These are phyloP conservation scores for Drosophila demipolita DNA, from an alignment of 2,888 invertebrate species.

Conservation along the genomic window DNA sequence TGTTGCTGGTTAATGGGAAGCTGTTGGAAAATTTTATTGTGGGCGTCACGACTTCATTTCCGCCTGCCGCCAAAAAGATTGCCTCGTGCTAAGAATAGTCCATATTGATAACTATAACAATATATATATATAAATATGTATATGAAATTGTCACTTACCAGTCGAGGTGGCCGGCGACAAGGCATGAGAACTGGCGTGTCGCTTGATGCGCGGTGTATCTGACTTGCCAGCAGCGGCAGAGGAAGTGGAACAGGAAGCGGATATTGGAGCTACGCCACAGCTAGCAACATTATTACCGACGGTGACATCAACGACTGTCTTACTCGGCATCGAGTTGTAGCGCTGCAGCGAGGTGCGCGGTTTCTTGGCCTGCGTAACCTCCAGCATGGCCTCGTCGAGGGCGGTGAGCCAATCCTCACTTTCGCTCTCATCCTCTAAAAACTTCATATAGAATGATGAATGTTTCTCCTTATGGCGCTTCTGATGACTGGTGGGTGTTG, in stretches of 20 bases:
- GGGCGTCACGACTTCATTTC: slow-evolving; percentile 49
- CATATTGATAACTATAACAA: background rate
- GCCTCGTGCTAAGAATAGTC: slow-evolving; percentile 53
- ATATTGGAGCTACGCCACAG: slow-evolving; percentile 7
- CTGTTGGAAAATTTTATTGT: slow-evolving; percentile 23
- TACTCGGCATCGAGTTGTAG: slow-evolving; percentile 82
- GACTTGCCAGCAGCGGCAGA: slow-evolving; percentile 2
- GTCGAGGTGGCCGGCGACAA: slow-evolving; percentile 60
- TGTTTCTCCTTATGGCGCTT: slow-evolving; percentile 67
- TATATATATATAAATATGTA: background rate
- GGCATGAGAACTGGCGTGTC: slow-evolving; percentile 79
- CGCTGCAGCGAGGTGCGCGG: slow-evolving; percentile 78
- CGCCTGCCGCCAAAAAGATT: slow-evolving; percentile 71
- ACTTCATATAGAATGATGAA: slow-evolving; percentile 81
- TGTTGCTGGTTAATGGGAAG: slow-evolving; percentile 32
- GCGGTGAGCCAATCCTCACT: slow-evolving; percentile 82
- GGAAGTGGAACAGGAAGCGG: slow-evolving; percentile 26
- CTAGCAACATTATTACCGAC: slow-evolving; percentile 7
- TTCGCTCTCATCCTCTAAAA: slow-evolving; percentile 81
- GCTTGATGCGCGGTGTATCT: slow-evolving; percentile 71
- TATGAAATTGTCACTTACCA: slow-evolving; percentile 47
- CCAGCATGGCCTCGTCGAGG: slow-evolving; percentile 75
- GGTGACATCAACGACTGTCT: slow-evolving; percentile 37
- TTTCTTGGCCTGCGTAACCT: slow-evolving; percentile 74
- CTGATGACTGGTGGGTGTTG: slow-evolving; percentile 58